A percentile compares a stretch with the other conserved stretches of the same genome.
phyloP scores from a whole-genome alignment of 23 tunicate genomes.

The Ciona savignyi region DNA sequence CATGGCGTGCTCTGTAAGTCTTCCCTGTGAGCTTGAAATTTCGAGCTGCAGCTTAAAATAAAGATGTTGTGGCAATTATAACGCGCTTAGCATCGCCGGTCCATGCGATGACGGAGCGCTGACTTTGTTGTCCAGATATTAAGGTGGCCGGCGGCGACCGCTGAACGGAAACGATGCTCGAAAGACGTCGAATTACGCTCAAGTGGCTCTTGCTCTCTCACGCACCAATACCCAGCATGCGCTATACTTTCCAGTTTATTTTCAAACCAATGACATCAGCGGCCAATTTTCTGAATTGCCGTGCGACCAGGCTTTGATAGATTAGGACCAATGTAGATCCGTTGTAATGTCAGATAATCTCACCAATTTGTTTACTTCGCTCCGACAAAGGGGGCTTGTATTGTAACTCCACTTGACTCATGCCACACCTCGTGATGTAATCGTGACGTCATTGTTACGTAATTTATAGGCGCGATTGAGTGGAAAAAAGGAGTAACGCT shows the following conservation, averaged over 20 bases:
- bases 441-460: too few species aligned
- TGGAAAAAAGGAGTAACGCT: too few species aligned
- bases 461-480: too few species aligned
- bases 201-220: not conserved
- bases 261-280: not conserved
- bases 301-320: too few species aligned
- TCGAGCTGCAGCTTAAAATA: too few species aligned
- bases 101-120: not conserved
- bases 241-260: constrained; percentile 1
- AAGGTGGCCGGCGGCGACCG: not conserved
- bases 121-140: not conserved
- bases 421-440: not conserved
- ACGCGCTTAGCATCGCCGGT: not conserved
- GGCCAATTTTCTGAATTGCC: too few species aligned
- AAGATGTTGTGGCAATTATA: not conserved
- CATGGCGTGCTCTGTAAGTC: too few species aligned
- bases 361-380: not conserved
- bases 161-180: not conserved
- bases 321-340: not conserved
- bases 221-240: not conserved
- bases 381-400: not conserved
- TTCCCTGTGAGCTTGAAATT: too few species aligned
- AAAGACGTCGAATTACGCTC: not conserved
- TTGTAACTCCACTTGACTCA: not conserved
- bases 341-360: not conserved